Base-by-base conservation (phyloP, 2,888 invertebrate species). In the Platycheirus albimanus region DNA sequence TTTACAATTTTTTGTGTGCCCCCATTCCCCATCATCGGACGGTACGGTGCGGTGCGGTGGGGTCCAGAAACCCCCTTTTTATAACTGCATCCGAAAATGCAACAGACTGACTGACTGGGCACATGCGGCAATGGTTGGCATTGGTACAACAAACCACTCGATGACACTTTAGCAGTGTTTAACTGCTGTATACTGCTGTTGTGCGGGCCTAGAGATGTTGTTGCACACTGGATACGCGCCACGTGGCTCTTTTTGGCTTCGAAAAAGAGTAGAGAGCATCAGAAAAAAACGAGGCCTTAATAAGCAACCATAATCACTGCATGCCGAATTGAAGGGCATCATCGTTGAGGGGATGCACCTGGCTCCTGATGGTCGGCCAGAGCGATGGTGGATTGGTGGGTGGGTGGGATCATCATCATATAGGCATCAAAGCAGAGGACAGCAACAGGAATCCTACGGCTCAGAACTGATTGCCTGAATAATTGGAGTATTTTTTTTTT, bases 401-500 rank as follows among this genome's bases (percentile, higher is more conserved):
- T 51, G 66, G 52, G 36, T 75, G 74, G 69, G 61, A 43, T 64
- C 70, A 70, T 63, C 61, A 52, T 81, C 77, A 81, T 58, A 41
- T 41, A 20, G 70, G 61, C 71, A 54, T 77, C 71, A 72, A 54
- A 72, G 54, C 13, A 61, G 20, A 67, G 77, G 81, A 72, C 80
- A 83, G 81, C 81, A 77, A 83, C 81, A 83, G 77, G 76, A 77
- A 67, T 77, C 54, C 54, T 17, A 72, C 66, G 67, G 76, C 71
- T 81, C 71, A 56, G 71, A 77, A 43, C 77, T 71, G 81, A 81
- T 81, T 81, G 81, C 77, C 63, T 63, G 81, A 83, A 83, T 83
- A 83, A 83, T 83, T 83, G 81, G 77, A 67, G 41, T 83, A n/a
- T n/a, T n/a, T n/a, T 80, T 83, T 83, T 83, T 43, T 77, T 83